Conservation (phyloP, 2,113 vertebrate genomes). For the Varanus salvator region DNA sequence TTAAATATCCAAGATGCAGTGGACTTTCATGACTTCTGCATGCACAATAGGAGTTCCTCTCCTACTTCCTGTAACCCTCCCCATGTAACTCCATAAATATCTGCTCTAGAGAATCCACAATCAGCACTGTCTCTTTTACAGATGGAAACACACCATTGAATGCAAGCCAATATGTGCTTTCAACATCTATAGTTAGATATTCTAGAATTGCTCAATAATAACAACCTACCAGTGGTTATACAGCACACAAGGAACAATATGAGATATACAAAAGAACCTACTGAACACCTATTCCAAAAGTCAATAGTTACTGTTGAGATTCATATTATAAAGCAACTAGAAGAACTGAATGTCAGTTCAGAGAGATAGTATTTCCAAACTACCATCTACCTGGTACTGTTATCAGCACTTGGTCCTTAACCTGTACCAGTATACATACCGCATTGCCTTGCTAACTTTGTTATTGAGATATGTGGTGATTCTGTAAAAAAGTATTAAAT, state of each 20-base stretch:
- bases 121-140: neutral
- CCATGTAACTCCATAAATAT: neutral
- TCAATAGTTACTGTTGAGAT: neutral
- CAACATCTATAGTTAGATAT: neutral
- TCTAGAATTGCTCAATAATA: neutral
- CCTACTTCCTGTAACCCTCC: neutral
- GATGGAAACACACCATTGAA: neutral
- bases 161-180: slow-evolving; percentile 10
- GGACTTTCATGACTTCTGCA: neutral
- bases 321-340: slow-evolving; percentile 10
- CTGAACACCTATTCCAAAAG: neutral
- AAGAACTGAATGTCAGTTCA: neutral
- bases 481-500: neutral
- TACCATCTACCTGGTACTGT: neutral
- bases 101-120: neutral
- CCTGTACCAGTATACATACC: neutral
- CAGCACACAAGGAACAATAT: neutral
- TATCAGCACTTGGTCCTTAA: neutral
- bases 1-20: neutral
- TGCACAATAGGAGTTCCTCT: neutral
- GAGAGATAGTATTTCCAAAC: neutral
- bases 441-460: neutral
- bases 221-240: neutral
- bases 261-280: neutral
- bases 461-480: neutral